Percentiles rank a stretch among this genome's conserved stretches.
Conservation (phyloP, 2,797 vertebrate species). For the Centroberyx gerrardi region DNA sequence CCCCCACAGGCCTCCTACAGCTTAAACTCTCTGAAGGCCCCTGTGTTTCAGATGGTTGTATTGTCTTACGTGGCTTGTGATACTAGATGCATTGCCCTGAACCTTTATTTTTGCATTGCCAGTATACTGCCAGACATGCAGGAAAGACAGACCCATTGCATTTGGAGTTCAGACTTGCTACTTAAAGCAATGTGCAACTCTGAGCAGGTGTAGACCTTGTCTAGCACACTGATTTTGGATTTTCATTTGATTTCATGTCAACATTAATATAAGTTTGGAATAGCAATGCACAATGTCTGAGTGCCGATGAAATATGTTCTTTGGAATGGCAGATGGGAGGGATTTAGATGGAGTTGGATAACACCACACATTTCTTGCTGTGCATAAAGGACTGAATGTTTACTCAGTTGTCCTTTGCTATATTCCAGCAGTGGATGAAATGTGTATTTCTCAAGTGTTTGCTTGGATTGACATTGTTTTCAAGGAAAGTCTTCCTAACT, state of each 20-base stretch:
- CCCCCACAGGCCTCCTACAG: slow-evolving; percentile 3
- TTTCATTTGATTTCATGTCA: slow-evolving; percentile 55
- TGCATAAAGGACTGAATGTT: slow-evolving; percentile 48
- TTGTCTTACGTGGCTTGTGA: slow-evolving; percentile 65
- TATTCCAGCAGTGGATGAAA: slow-evolving; percentile 50
- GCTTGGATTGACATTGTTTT: slow-evolving; percentile 52
- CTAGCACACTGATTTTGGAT: slow-evolving; percentile 36
- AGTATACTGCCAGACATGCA: slow-evolving; percentile 61
- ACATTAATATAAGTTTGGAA: slow-evolving; percentile 47
- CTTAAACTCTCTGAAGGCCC: slow-evolving; percentile 20
- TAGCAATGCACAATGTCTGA: slow-evolving; percentile 50
- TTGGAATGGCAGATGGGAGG: slow-evolving; percentile 20
- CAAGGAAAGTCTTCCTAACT: slow-evolving; percentile 71
- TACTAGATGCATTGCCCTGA: slow-evolving; percentile 46
- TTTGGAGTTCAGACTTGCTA: slow-evolving; percentile 34
- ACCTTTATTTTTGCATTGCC: slow-evolving; percentile 52
- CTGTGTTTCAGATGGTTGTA: slow-evolving; percentile 52
- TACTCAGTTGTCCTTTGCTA: slow-evolving; percentile 39
- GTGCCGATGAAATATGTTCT: slow-evolving; percentile 27
- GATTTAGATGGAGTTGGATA: slow-evolving; percentile 28
- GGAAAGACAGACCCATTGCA: slow-evolving; percentile 25
- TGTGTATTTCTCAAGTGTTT: slow-evolving; percentile 63
- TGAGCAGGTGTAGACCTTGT: slow-evolving; percentile 38
- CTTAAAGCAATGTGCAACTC: slow-evolving; percentile 19
- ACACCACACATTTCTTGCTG: slow-evolving; percentile 43